Base-by-base conservation (phyloP, 2,888 invertebrate species). In the Tipula lateralis region DNA sequence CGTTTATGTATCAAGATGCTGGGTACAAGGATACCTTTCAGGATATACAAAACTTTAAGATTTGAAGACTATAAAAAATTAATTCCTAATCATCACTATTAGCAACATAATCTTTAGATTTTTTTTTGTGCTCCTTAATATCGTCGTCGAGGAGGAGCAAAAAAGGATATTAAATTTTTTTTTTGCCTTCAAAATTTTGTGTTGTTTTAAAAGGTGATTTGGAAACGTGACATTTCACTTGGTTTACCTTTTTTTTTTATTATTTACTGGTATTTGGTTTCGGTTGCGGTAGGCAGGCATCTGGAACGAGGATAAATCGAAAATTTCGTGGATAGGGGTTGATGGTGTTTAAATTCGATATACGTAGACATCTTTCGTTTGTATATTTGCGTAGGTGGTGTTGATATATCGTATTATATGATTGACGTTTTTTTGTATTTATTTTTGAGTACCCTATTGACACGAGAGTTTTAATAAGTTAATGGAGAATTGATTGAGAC, bases 11-110 rank as follows among this genome's bases (percentile, higher is more conserved):
- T 44, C 1, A 12, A 66, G 66, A 66, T 66, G 13, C 32, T 39
- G 9, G 39, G 39, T 13, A 24, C 6, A 24, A 66, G 7, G 9
- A 24, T 66, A 66, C 66, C 66, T 66, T 66, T 66, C 24, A 66
- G 66, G 66, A 66, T 66, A 24, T 9, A 66, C 0, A 66, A 50
- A 50, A 66, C 66, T 66, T 66, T 66, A 66, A 66, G 66, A 66
- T 66, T 66, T 66, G 24, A 24, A 66, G 24, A 66, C 66, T 24
- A 66, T 66, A 66, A 66, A 66, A 66, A 66, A 66, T 66, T 66
- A 66, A 66, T 66, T 66, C 66, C 66, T 66, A 66, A 66, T 66
- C 66, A 66, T 66, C 66, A 66, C 66, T 66, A 66, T 66, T 66
- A 66, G 66, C 66, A 66, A 66, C 66, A 24, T 66, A 66, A 66